Evolutionary conservation across 2,888 invertebrate species (phyloP), one percentile per base, ranked within the genome.

Genomic region (Pseudococcus longispinus): DNA sequence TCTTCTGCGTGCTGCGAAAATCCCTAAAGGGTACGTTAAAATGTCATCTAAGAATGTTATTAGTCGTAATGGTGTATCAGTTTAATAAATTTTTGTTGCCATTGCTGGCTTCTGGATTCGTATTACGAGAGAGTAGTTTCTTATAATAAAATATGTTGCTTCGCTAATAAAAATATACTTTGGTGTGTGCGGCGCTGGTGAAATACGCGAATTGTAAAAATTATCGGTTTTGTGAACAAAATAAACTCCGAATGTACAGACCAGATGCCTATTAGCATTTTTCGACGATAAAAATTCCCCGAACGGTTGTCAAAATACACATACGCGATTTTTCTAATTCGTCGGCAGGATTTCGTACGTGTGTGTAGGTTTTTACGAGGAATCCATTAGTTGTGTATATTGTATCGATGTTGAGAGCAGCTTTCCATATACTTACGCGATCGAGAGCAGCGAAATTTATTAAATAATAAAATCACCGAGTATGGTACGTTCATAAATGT

Each of bases 181-280:
- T 3, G n/a, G 46, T 6, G n/a, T n/a, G 3, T 18, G 55, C 55
- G 3, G 3, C 8, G 55, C 37, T 37, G 37, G 37, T 37, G 37
- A 37, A n/a, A 55, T 55, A 55, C 55, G 55, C 55, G 55, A 55
- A 23, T 23, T 29, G 70, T 70, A 70, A 70, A 70, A 70, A 70
- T 70, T 70, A 70, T 70, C 70, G 29, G 13, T 29, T 70, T 70
- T 32, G 5, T 70, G 37, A 37, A 29, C 18, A 18, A 37, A 70
- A 60, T 60, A 60, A 60, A 60, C 60, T 60, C 60, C 8, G 29
- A 18, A 29, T 29, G 18, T 70, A 70, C 15, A 18, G 29, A 29
- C 60, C 60, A 60, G 60, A 60, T 60, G 70, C 70, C 70, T 70
- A 70, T 70, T 70, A 70, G 32, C 70, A 70, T 70, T 70, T 32